These are phyloP conservation scores for Lordiphosa mommai DNA, from an alignment of 1,140 invertebrate species.

Conservation along the genomic window DNA sequence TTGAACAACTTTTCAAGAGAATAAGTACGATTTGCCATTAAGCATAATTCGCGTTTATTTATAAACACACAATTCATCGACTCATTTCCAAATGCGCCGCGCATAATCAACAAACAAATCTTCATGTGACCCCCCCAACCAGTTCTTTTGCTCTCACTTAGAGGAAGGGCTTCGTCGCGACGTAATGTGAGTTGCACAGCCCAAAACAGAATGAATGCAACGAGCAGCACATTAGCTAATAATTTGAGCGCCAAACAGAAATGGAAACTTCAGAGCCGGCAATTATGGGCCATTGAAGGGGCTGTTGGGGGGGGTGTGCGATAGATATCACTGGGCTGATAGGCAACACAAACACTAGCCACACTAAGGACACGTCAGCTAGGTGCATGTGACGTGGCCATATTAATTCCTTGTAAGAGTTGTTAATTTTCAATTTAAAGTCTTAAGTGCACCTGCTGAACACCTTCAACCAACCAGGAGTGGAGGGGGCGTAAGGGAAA, in stretches of 20 bases:
- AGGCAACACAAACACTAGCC: neutral
- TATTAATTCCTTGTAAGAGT: constrained; percentile 7
- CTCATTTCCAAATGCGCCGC: constrained; percentile 1
- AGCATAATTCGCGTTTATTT: constrained; percentile 3
- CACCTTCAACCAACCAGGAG: too few species aligned
- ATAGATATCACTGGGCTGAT: constrained; percentile 7
- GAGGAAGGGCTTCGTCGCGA: neutral
- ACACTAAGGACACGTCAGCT: constrained; percentile 6
- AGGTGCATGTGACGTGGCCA: constrained; percentile 4
- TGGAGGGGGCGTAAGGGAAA: too few species aligned
- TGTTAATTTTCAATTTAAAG: constrained; percentile 6
- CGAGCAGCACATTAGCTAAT: constrained; percentile 5
- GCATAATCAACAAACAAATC: constrained; percentile 5
- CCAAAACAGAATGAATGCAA: constrained; percentile 9
- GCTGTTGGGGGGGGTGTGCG: neutral
- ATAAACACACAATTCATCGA: constrained; percentile 1
- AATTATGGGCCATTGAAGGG: constrained; percentile 6
- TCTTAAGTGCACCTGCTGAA: too few species aligned
- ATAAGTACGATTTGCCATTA: neutral
- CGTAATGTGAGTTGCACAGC: constrained; percentile 9
- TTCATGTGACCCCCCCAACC: neutral
- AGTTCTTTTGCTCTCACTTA: neutral
- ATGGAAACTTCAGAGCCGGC: constrained; percentile 1
- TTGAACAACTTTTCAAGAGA: too few species aligned
- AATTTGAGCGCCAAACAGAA: neutral